Conservation (phyloP, 2,797 vertebrate species). For the Sebastolobus altivelis region DNA sequence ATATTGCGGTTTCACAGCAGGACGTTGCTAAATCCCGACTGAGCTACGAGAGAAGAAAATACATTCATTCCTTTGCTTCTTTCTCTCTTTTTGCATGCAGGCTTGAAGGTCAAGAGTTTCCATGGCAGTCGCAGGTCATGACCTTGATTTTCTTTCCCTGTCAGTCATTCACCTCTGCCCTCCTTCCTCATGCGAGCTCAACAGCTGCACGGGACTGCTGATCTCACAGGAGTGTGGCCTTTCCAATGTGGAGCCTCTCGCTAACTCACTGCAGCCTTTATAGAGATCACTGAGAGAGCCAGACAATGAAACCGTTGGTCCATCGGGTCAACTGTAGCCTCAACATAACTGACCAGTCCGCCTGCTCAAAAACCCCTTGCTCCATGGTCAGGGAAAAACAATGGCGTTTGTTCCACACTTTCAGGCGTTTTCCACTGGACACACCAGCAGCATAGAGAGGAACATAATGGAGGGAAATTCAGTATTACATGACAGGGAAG, state of each 20-base stretch:
- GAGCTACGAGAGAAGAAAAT: constrained; percentile 19
- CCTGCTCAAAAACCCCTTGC: constrained; percentile 32
- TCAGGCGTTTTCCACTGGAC: constrained; percentile 78
- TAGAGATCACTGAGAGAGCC: constrained; percentile 1
- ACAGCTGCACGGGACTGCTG: constrained; percentile 64
- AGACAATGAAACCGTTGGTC: constrained; percentile 31
- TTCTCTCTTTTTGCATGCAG: constrained; percentile 17
- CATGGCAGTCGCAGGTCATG: constrained; percentile 42
- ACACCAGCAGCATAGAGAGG: constrained; percentile 46
- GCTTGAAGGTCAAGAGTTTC: constrained; percentile 59
- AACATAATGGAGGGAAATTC: constrained; percentile 82
- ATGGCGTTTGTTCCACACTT: constrained; percentile 77
- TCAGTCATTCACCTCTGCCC: constrained; percentile 68
- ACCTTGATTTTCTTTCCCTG: constrained; percentile 60
- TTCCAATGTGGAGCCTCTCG: constrained; percentile 9
- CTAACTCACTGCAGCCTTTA: neutral
- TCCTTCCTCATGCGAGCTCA: constrained; percentile 55
- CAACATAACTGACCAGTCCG: constrained; percentile 26
- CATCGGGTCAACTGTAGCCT: constrained; percentile 40
- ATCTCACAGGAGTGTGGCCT: constrained; percentile 31
- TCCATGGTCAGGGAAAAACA: constrained; percentile 62
- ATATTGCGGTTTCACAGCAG: constrained; percentile 72
- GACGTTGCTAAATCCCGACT: constrained; percentile 50
- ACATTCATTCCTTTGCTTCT: constrained; percentile 15
- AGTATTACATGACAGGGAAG: constrained; percentile 72